phyloP scores from a whole-genome alignment of 2,113 vertebrate species.

The Chaetura pelagica region DNA sequence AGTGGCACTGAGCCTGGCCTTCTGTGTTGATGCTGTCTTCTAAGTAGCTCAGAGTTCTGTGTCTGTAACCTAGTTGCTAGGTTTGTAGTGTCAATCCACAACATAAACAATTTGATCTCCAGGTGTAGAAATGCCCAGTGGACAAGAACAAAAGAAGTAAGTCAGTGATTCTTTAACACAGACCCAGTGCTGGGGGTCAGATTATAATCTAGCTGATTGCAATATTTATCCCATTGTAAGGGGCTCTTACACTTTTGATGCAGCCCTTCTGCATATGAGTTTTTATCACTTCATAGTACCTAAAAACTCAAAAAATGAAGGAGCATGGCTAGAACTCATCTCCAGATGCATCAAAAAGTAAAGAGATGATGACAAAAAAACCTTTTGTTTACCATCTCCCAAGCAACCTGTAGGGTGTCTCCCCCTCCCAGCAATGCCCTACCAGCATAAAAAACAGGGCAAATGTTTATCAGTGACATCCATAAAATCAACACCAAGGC shows the following conservation, averaged over 20 bases:
- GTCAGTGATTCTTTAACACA: not conserved
- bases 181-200: not conserved
- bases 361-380: not conserved
- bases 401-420: not conserved
- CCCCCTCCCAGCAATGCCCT: not conserved
- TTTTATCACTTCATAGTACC: not conserved
- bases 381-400: not conserved
- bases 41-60: conserved; percentile 9
- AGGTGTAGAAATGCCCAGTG: not conserved
- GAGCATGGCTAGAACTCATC: not conserved
- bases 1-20: not conserved
- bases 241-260: not conserved
- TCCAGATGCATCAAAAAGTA: not conserved
- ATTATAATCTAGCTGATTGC: not conserved
- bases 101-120: conserved; percentile 43
- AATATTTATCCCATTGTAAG: not conserved
- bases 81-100: not conserved
- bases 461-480: not conserved
- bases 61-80: conserved; percentile 37
- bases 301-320: not conserved
- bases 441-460: not conserved
- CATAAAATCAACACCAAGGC: not conserved
- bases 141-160: not conserved
- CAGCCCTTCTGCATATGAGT: not conserved
- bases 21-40: not conserved